Base-by-base conservation (phyloP, 1,140 invertebrate species). In the Phocides pigmalion region DNA sequence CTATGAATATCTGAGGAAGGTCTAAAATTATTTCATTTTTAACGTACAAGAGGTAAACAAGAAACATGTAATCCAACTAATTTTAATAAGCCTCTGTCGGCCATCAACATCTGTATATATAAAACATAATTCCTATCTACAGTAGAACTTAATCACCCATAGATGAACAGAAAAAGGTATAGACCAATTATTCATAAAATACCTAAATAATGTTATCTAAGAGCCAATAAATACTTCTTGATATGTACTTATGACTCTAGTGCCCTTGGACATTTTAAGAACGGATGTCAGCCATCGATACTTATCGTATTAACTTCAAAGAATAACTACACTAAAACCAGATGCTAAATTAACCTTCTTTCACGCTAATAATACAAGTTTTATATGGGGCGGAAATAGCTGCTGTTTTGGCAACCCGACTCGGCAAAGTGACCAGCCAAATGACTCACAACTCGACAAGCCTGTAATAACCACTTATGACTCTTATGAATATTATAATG, bases 361-460 rank as follows among this genome's bases (percentile, higher is more conserved):
- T 62, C 19, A n/a, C 49, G 25, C 32, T 58, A 63, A 68, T 63
- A 54, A 68, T 62, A 63, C 22, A 62, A 69, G 53, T 67, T 72
- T 72, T 63, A 74, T 70, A 59, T 69, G 62, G 59, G 46, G 65
- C 70, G 72, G 66, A 75, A 74, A 75, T 75, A 75, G 70, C 62
- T 41, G 58, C 17, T n/a, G 58, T 67, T 64, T 70, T 74, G 73
- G 73, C 70, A 75, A 14, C 12, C 62, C 53, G 42, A 61, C 67
- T 65, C 68, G 66, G 70, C 59, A 11, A 41, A 53, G 46, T 47
- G 66, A 64, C 50, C 50, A 41, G 49, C 32, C 17, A 62, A 50
- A 62, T 75, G 73, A 72, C 32, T 75, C 70, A 75, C 47, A 46
- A 53, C 15, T 53, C 44, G 41, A 59, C 22, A 37, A 47, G 56